These are phyloP conservation scores for Lasioglossum zephyrum DNA, from an alignment of 2,888 invertebrate species.

Conservation along the genomic window DNA sequence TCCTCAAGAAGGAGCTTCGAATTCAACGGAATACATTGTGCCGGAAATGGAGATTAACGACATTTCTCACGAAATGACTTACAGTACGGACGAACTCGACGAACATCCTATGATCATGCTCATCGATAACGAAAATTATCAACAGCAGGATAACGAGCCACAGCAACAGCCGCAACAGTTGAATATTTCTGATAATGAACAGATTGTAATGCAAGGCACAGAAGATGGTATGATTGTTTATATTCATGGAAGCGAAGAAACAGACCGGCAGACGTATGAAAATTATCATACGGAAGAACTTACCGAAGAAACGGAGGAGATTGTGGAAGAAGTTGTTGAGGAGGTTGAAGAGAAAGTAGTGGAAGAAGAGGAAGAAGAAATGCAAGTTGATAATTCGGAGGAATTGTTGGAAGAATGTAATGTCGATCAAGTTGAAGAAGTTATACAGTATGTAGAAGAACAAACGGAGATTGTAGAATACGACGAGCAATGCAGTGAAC, in stretches of 20 bases:
- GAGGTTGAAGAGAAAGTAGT: conserved; percentile 81
- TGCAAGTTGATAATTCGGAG: conserved; percentile 70
- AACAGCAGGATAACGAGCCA: conserved; percentile 68
- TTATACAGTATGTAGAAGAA: conserved; percentile 82
- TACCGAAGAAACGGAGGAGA: conserved; percentile 75
- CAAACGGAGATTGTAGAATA: conserved; percentile 83
- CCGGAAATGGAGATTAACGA: conserved; percentile 73
- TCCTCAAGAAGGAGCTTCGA: conserved; percentile 82
- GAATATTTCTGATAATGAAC: conserved; percentile 77
- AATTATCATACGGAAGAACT: conserved; percentile 67
- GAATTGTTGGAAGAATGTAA: conserved; percentile 69
- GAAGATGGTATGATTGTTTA: conserved; percentile 82
- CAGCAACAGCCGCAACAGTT: conserved; percentile 78
- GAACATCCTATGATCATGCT: conserved; percentile 82
- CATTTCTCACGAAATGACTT: conserved; percentile 68
- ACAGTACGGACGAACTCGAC: conserved; percentile 83
- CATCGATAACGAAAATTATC: conserved; percentile 77
- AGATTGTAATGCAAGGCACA: conserved; percentile 80
- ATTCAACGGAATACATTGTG: conserved; percentile 74
- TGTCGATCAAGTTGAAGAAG: conserved; percentile 77
- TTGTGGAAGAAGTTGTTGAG: conserved; percentile 80
- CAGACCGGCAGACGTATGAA: conserved; percentile 69
- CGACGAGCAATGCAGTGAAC: conserved; percentile 74
- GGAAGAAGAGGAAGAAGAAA: conserved; percentile 70
- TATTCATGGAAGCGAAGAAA: conserved; percentile 77